These are phyloP conservation scores for Ooceraea biroi DNA, from an alignment of 1,140 invertebrate species.

Conservation along the genomic window DNA sequence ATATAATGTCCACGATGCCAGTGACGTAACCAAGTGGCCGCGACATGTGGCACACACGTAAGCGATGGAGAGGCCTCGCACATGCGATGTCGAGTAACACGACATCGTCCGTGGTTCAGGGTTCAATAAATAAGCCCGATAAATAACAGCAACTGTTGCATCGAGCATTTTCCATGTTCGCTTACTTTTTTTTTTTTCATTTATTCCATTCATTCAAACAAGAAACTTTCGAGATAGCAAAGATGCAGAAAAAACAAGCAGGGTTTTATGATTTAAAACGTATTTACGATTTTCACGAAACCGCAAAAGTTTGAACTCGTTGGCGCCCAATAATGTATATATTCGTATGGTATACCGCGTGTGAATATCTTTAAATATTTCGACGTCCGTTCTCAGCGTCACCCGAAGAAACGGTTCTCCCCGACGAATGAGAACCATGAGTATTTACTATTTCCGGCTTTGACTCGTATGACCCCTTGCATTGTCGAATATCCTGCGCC, in stretches of 20 bases:
- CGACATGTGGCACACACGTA: constrained; percentile 15
- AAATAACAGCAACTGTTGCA: constrained; percentile 45
- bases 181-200: neutral
- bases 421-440: constrained; percentile 35
- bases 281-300: too few relatives aligned
- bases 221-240: too few relatives aligned
- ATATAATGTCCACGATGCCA: constrained; percentile 78
- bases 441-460: constrained; percentile 30
- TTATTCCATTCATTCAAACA: too few relatives aligned
- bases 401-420: neutral
- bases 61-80: neutral
- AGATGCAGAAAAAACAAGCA: too few relatives aligned
- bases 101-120: constrained; percentile 73
- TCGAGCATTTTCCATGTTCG: neutral
- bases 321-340: too few relatives aligned
- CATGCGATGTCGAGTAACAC: constrained; percentile 28
- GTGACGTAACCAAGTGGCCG: constrained; percentile 77
- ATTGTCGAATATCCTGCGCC: constrained; percentile 53
- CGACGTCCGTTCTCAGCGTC: too few relatives aligned
- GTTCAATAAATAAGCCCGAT: constrained; percentile 79
- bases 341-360: neutral
- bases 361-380: neutral
- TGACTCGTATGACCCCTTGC: constrained; percentile 29
- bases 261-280: too few relatives aligned
- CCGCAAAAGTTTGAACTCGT: too few relatives aligned